Evolutionary conservation across 2,113 vertebrate species (phyloP), one percentile per base, ranked within the genome.

Genomic region (Lepisosteus oculatus): DNA sequence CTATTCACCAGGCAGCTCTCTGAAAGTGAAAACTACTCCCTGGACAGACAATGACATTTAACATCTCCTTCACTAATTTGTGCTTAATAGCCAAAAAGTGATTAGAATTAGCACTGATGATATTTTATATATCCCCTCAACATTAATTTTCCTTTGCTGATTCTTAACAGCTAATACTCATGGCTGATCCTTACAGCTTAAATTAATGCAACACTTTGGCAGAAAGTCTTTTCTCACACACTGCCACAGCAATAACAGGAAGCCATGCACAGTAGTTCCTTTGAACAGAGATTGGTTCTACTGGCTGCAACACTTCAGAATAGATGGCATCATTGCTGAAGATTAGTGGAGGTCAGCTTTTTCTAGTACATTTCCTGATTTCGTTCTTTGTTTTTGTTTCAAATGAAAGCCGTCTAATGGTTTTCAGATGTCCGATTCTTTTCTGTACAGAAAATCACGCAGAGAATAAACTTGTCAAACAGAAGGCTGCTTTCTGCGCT

Each of bases 21-120:
- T 77, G 72, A 74, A 73, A 61, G 56, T 62, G 4, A 9, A 68
- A 82, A 82, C 76, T 84, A 89, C 84, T 92, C 90, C 87, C 88
- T 88, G 90, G 91, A 92, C 88, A 90, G 88, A 85, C 85, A 85
- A 83, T 93, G 90, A 92, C 91, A 93, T 93, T 93, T 93, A 92
- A 93, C 91, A 93, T 91, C 81, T 85, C 87, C 90, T 88, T 88
- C 87, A 82, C 90, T 93, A 91, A 93, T 91, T 91, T 92, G 90
- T 89, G 85, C 87, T 91, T 93, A 92, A 93, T 90, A 91, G 89
- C 89, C 86, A 91, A 93, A 92, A 92, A 92, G 90, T 91, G 88
- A 92, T 92, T 91, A 93, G 87, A 90, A 91, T 92, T 88, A 91
- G 90, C 87, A 86, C 90, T 91, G 90, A 92, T 89, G 90, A 84